Evolutionary conservation across 2,113 vertebrate species (phyloP), one percentile per base, ranked within the genome.

Genomic region (Cryptoleucopteryx plumbea): DNA sequence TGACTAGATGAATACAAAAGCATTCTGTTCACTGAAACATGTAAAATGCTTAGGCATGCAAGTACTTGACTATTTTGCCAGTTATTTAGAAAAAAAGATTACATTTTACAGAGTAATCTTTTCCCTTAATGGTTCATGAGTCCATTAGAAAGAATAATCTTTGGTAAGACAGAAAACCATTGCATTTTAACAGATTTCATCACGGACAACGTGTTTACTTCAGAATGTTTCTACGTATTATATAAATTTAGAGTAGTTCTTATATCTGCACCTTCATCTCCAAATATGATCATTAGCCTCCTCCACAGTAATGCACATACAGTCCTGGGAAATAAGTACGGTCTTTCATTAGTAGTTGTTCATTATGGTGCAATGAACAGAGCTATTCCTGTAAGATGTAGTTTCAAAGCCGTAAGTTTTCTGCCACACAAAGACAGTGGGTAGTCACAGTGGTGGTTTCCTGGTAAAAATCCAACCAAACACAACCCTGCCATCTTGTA

Each of bases 1-100:
- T 96, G 90, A 89, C 88, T 89, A 97, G 97, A 95, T 62, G 88
- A 89, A 94, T 90, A 98, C 81, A 96, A 95, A 97, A 98, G 78
- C 48, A 96, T 86, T 95, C 93, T 96, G 67, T 95, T 95, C 88
- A 93, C 71, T 95, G 94, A 93, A 94, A 97, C 81, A 93, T 82
- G 90, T 78, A 87, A 96, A 97, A 94, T 94, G 74, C 96, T 96
- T 93, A 97, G 85, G 70, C 97, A 94, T 75, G 90, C 87, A 83
- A 93, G 70, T 86, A 86, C 88, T 96, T 77, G 45, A 88, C 84
- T 86, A 72, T 79, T 94, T 80, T 72, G 47, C 71, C 43, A 78
- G 77, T 87, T 94, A 75, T 75, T 86, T 93, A 94, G 83, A 82
- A 90, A 73, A 74, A 68, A 89, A 42, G 88, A 79, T 88, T 86